Percentiles rank a stretch among this genome's conserved stretches.
Conservation (phyloP, 2,888 invertebrate genomes). For the Zootermopsis nevadensis region DNA sequence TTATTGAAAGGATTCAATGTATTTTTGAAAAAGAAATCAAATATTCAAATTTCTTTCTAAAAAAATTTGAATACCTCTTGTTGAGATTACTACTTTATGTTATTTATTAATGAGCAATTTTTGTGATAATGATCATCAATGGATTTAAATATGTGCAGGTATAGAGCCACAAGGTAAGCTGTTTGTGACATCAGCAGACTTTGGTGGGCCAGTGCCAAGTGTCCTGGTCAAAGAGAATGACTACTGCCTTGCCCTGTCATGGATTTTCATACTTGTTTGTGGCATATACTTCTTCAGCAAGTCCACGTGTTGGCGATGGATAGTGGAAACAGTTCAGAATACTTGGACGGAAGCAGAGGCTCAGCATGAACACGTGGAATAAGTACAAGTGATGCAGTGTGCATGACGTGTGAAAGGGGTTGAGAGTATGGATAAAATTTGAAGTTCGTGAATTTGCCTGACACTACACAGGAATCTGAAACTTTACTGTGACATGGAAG, state of each 20-base stretch:
- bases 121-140: too few species aligned
- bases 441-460: too few species aligned
- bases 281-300: conserved; percentile 80
- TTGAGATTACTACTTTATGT: too few species aligned
- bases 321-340: conserved; percentile 85
- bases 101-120: too few species aligned
- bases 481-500: too few species aligned
- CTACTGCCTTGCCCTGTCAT: conserved; percentile 83
- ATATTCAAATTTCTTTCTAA: too few species aligned
- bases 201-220: conserved; percentile 83
- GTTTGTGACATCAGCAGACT: conserved; percentile 79
- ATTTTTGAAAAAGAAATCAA: too few species aligned
- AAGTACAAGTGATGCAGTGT: background rate
- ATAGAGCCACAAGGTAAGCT: conserved; percentile 72
- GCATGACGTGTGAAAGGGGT: too few species aligned
- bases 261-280: conserved; percentile 85
- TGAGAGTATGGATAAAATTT: too few species aligned
- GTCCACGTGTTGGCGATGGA: conserved; percentile 80
- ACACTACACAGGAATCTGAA: too few species aligned
- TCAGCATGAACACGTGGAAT: conserved; percentile 82
- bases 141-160: conserved; percentile 60
- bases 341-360: conserved; percentile 91
- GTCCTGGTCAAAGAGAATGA: conserved; percentile 82
- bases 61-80: too few species aligned
- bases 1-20: too few species aligned